A percentile compares a stretch with the other conserved stretches of the same genome.
Conservation (phyloP, 2,888 invertebrate genomes). For the Philhelius pedissequus region DNA sequence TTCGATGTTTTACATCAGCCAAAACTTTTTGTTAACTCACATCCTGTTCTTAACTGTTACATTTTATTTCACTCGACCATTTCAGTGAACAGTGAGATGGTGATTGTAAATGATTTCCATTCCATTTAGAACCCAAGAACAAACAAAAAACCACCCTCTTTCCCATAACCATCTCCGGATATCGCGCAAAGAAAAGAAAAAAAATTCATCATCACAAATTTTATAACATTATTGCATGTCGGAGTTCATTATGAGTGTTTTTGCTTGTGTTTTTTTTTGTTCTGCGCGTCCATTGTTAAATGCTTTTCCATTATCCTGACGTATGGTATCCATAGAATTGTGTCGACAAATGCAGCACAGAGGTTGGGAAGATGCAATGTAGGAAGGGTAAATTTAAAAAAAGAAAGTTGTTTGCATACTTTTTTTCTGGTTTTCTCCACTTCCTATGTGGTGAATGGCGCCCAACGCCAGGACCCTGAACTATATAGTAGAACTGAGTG, state of each 20-base stretch:
- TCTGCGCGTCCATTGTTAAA: constrained; percentile 35
- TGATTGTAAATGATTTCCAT: constrained; percentile 13
- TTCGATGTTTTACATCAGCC: constrained; percentile 41
- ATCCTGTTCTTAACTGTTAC: constrained; percentile 31
- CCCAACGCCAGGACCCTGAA: not conserved
- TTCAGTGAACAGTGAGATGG: not conserved
- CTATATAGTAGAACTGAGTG: constrained; percentile 19
- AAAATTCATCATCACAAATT: constrained; percentile 53
- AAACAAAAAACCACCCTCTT: not conserved
- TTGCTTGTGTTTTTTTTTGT: not conserved
- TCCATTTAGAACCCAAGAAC: not conserved
- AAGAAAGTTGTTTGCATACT: not conserved
- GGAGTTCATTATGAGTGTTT: constrained; percentile 52
- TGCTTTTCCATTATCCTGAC: constrained; percentile 27
- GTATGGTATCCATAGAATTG: constrained; percentile 30
- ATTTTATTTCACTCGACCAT: constrained; percentile 22
- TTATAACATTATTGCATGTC: constrained; percentile 63
- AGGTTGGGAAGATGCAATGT: not conserved
- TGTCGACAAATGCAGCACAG: constrained; percentile 14
- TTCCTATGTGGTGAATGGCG: constrained; percentile 18
- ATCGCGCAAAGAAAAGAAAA: not conserved
- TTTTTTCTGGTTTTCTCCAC: constrained; percentile 25
- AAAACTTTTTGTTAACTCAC: constrained; percentile 14
- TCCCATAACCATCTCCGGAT: not conserved
- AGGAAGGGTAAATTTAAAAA: not conserved